Conservation (phyloP, 1,140 invertebrate genomes). For the Pinna nobilis region DNA sequence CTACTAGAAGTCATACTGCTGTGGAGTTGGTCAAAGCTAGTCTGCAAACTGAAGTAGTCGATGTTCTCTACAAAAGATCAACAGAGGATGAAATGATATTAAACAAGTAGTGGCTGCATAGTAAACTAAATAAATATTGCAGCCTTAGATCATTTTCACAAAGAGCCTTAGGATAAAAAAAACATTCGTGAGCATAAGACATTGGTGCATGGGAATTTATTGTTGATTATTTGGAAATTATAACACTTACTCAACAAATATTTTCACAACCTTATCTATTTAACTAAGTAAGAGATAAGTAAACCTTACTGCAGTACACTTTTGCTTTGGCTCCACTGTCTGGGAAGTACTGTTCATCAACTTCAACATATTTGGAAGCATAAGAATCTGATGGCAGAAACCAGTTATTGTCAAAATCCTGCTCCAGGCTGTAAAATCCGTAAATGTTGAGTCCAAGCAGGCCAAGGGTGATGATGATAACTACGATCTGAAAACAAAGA, state of each 20-base stretch:
- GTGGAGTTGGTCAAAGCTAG: conserved; percentile 39
- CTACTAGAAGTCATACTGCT: conserved; percentile 27
- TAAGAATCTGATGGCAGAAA: conserved; percentile 83
- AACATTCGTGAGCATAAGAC: too few relatives aligned
- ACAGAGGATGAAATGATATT: too few relatives aligned
- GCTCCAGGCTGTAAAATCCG: conserved; percentile 80
- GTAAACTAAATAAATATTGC: too few relatives aligned
- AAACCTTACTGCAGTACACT: conserved; percentile 79
- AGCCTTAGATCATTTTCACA: too few relatives aligned
- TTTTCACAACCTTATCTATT: too few relatives aligned
- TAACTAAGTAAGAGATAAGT: neutral
- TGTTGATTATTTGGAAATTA: neutral
- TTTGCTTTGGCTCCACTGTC: conserved; percentile 80
- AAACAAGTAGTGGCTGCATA: too few relatives aligned
- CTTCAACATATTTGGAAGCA: conserved; percentile 78
- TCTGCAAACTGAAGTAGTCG: conserved; percentile 41
- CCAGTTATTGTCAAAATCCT: conserved; percentile 86
- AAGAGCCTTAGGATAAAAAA: too few relatives aligned
- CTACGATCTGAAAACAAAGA: conserved; percentile 68
- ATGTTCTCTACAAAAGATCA: conserved; percentile 47
- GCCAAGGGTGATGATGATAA: conserved; percentile 78
- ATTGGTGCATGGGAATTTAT: neutral
- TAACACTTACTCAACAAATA: neutral
- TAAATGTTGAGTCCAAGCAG: conserved; percentile 79
- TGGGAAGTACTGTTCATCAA: conserved; percentile 79